phyloP scores from a whole-genome alignment of 2,888 invertebrate genomes.

The Tanypteryx hageni region DNA sequence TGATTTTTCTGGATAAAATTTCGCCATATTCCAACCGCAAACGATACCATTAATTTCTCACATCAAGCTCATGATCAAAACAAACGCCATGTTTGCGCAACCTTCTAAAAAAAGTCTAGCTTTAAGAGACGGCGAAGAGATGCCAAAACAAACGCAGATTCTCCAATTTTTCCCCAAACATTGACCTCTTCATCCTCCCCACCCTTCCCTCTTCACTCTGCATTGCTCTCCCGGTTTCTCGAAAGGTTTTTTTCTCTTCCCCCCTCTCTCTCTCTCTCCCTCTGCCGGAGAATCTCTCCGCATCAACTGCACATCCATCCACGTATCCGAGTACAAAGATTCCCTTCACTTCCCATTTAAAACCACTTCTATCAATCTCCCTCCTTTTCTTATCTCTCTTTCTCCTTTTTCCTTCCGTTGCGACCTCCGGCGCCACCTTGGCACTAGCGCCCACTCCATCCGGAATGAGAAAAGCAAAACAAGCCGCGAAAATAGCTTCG shows the following conservation, averaged over 20 bases:
- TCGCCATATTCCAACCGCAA: no score
- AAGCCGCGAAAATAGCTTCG: constrained; percentile 7
- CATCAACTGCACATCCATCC: constrained; percentile 26
- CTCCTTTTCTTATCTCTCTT: neutral
- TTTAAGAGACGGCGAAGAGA: no score
- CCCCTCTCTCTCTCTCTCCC: neutral
- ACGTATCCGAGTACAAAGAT: constrained; percentile 24
- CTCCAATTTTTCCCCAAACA: neutral
- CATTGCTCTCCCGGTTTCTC: neutral
- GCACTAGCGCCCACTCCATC: neutral
- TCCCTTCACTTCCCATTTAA: constrained; percentile 35
- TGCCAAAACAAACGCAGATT: no score
- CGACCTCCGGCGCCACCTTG: constrained; percentile 9
- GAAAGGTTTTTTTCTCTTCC: neutral
- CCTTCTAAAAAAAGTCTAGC: no score
- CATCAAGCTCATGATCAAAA: no score
- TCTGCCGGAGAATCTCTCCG: neutral
- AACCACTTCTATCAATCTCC: constrained; percentile 32
- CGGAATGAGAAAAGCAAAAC: constrained; percentile 9
- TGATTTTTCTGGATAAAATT: no score
- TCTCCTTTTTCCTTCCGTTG: neutral
- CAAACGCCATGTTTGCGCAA: no score
- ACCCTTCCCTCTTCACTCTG: neutral
- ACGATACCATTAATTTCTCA: no score
- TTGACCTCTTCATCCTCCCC: neutral